Base-by-base conservation (phyloP, 2,113 vertebrate genomes). In the Dasyurus viverrinus region DNA sequence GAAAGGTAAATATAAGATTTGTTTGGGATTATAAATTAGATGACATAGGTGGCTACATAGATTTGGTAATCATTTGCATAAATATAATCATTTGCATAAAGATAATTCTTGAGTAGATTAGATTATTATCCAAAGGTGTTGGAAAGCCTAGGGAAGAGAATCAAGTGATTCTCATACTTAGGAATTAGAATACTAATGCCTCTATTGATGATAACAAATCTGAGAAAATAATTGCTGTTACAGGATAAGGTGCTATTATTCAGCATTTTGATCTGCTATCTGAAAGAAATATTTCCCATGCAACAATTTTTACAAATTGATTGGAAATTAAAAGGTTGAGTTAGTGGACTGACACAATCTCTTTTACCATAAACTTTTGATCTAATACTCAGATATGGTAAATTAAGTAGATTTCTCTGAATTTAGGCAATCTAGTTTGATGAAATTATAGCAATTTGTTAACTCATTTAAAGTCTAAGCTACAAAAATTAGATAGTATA, bases 381-480 rank as follows among this genome's bases (percentile, higher is more conserved):
- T 30, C 26, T 60, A 60, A 60, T 60, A 2, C 26, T 94, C n/a
- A 95, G 68, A 90, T 92, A 92, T 16, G 53, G 9, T 68, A 47
- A 89, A 50, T 48, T 19, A 53, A 46, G 91, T 3, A 47, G 2
- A 36, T 94, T 92, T 16, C 90, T 23, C 91, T 96, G 93, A 96
- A 92, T 96, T 48, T 90, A 8, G 57, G 53, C 53, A 2, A 55
- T 91, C 92, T 76, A 10, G 27, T 19, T 91, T 91, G 48, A 90
- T 19, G 96, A 95, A 96, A 89, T 91, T 94, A 90, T 46, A 91
- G 7, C 53, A 52, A 89, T 19, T 11, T 93, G 5, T n/a, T 36
- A 91, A 42, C 1, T 94, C 90, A 95, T 90, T 19, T 89, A 0
- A 92, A 96, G 93, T 90, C 93, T 94, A 14, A 93, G 54, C 1